These are phyloP conservation scores for Silurus asotus DNA, from an alignment of 2,113 vertebrate species.

Conservation along the genomic window DNA sequence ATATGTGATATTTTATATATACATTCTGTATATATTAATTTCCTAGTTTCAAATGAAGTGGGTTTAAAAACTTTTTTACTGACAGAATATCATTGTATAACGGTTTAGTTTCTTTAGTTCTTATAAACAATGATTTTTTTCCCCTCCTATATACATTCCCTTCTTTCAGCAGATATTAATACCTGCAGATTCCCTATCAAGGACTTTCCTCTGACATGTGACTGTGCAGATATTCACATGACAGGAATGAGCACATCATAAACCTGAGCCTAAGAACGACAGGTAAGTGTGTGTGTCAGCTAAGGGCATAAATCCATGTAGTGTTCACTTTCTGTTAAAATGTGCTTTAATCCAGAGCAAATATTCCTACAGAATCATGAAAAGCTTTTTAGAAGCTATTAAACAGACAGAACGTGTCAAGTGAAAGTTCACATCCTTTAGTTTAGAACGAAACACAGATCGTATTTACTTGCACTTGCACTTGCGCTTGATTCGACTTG, in stretches of 20 bases:
- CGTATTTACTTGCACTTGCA: not conserved
- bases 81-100: not conserved
- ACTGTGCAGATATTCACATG: slow-evolving; percentile 1
- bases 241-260: slow-evolving; percentile 26
- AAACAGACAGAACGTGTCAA: not conserved
- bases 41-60: not conserved
- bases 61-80: not conserved
- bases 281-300: not conserved
- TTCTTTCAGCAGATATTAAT: slow-evolving; percentile 36
- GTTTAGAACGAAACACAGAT: not conserved
- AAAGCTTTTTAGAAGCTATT: not conserved
- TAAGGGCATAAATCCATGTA: not conserved
- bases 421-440: not conserved
- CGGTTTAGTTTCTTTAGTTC: not conserved
- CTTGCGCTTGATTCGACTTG: no score
- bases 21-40: no score
- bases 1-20: no score
- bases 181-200: not conserved
- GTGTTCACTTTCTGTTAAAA: not conserved
- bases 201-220: slow-evolving; percentile 18
- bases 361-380: not conserved
- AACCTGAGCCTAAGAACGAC: not conserved
- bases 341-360: slow-evolving; percentile 4
- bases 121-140: not conserved
- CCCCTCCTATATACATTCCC: not conserved